Conservation (phyloP, 2,113 vertebrate species). For the Cygnus buccinator region DNA sequence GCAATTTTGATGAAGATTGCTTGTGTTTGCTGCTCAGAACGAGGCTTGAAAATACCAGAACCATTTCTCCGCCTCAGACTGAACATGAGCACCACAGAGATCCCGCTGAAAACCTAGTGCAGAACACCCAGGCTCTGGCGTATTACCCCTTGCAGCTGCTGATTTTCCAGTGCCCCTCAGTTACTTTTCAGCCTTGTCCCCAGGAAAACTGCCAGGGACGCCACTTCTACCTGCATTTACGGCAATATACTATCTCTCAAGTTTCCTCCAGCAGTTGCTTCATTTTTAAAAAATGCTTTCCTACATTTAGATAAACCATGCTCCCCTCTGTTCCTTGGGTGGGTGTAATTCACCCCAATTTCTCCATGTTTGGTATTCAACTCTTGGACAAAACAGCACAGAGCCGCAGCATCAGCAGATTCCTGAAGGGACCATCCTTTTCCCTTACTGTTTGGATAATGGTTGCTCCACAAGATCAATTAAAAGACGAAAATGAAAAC, state of each 20-base stretch:
- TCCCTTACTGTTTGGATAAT: conserved; percentile 16
- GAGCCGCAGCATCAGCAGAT: conserved; percentile 14
- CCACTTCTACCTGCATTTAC: not conserved
- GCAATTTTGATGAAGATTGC: not conserved
- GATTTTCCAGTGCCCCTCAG: not conserved
- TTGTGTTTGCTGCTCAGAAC: not conserved
- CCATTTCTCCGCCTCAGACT: not conserved
- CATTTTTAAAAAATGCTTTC: not conserved
- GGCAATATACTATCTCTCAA: not conserved
- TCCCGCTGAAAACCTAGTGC: not conserved
- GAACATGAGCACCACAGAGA: not conserved
- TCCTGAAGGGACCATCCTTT: conserved; percentile 33
- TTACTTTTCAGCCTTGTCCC: not conserved
- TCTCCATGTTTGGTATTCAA: conserved; percentile 14
- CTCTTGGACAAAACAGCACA: conserved; percentile 9
- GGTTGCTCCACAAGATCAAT: conserved; percentile 23
- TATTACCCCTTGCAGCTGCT: not conserved
- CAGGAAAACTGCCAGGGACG: not conserved
- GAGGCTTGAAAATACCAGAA: conserved; percentile 4
- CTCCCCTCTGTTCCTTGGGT: not conserved
- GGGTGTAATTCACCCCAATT: conserved; percentile 9
- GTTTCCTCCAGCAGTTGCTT: not conserved
- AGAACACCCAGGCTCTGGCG: not conserved
- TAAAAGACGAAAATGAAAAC: conserved; percentile 55
- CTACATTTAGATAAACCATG: not conserved